Evolutionary conservation across 2,113 vertebrate species (phyloP), one percentile per base, ranked within the genome.

Genomic region (Cyanoramphus novaezelandiae): DNA sequence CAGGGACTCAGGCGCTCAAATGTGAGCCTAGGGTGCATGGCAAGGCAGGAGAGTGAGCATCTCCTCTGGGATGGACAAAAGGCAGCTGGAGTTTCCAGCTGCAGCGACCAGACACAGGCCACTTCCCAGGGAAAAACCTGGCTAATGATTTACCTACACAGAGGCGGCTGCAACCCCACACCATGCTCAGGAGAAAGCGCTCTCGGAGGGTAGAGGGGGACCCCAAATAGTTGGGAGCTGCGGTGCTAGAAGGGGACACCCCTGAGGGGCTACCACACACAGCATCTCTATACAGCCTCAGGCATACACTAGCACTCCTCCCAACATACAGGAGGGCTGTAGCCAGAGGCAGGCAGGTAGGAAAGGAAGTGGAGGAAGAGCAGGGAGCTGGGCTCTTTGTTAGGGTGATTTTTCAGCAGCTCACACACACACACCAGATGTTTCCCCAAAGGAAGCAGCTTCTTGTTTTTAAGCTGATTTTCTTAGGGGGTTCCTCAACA

Each of bases 261-360:
- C 47, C 8, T 1, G 3, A 35, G 28, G 17, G 9, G 3, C 44
- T 81, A 27, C 44, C 4, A 0, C 35, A 28, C 28, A 86, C 85
- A 76, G 55, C 20, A 13, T 35, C 41, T 77, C 64, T 17, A 55
- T 6, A 43, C 11, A 43, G 80, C 74, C 72, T 31, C 5, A 1
- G 43, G 71, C 78, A 0, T 24, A 35, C 39, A 46, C 29, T 57
- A 23, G 55, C 21, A 2, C 43, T 4, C 0, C 74, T 65, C 74
- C 62, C 1, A 0, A 2, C 53, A 25, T 1, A 0, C 2, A 1
- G 27, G 5, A 15, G 64, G 29, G 7, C 35, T 9, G 20, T 17
- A 20, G 19, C 7, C 47, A 15, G 1, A 0, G 69, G 69, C 74
- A 88, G 57, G 37, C 37, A 37, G 52, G 67, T 46, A 69, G 62